A percentile compares a stretch with the other conserved stretches of the same genome.
phyloP scores from a whole-genome alignment of 2,797 vertebrate genomes.

The Gallinago nigripennis region DNA sequence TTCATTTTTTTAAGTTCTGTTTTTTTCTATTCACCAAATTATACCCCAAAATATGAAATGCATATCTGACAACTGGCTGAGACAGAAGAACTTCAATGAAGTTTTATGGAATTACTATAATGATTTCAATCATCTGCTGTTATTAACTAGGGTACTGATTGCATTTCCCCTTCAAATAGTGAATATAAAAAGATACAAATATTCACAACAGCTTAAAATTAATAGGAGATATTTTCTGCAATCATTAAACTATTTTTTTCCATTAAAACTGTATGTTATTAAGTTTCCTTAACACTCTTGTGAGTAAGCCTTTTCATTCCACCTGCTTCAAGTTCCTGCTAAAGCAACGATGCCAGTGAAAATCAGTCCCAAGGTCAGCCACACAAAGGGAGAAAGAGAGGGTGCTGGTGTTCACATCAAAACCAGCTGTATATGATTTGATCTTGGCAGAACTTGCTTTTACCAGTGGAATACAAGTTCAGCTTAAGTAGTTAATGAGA shows the following conservation, averaged over 20 bases:
- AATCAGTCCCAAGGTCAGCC: neutral
- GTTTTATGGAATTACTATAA: neutral
- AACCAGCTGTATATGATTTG: neutral
- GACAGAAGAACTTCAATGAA: neutral
- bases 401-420: neutral
- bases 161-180: neutral
- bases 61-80: neutral
- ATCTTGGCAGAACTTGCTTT: neutral
- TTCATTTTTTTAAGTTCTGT: neutral
- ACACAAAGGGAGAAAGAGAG: fast-evolving
- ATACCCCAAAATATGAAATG: neutral
- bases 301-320: neutral
- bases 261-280: neutral
- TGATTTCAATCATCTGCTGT: neutral
- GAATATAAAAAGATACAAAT: neutral
- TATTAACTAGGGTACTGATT: neutral
- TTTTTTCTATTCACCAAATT: neutral
- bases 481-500: neutral
- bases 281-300: neutral
- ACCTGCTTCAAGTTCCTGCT: neutral
- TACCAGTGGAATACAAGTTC: neutral
- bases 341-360: neutral
- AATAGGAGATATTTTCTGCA: neutral
- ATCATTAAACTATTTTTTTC: neutral
- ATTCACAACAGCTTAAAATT: neutral